Percentiles rank a stretch among this genome's conserved stretches.
These are phyloP conservation scores for Eudyptes chrysolophus DNA, from an alignment of 2,113 vertebrate species.

Conservation along the genomic window DNA sequence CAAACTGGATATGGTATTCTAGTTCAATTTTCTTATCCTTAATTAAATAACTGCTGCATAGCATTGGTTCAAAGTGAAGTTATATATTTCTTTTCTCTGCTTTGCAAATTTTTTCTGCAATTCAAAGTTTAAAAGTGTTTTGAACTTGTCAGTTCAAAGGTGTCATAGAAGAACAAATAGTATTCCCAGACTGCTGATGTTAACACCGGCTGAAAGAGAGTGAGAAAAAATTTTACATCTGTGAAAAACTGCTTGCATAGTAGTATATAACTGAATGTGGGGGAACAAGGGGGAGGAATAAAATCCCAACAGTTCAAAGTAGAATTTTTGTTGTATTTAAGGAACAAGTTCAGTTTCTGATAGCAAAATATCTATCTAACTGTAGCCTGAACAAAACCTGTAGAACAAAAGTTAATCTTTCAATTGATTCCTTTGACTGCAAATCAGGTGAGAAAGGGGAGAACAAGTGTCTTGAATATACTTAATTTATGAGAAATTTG, in stretches of 20 bases:
- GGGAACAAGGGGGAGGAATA: rapidly evolving
- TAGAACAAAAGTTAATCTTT: neutral
- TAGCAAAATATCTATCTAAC: neutral
- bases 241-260: neutral
- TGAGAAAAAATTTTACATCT: neutral
- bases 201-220: neutral
- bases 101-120: neutral
- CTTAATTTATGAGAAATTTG: neutral
- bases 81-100: neutral
- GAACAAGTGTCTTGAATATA: neutral
- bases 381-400: neutral
- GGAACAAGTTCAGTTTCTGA: neutral
- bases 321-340: neutral
- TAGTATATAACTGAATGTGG: neutral
- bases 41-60: neutral
- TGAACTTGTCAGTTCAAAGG: neutral
- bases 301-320: neutral
- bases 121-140: neutral
- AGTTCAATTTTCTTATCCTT: neutral
- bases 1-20: neutral
- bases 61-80: neutral
- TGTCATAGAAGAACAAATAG: neutral
- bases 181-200: neutral
- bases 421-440: neutral
- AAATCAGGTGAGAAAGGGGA: neutral